A percentile compares a stretch with the other conserved stretches of the same genome.
phyloP scores from a whole-genome alignment of 2,888 invertebrate species.

The Leptopilina drosophilae region DNA sequence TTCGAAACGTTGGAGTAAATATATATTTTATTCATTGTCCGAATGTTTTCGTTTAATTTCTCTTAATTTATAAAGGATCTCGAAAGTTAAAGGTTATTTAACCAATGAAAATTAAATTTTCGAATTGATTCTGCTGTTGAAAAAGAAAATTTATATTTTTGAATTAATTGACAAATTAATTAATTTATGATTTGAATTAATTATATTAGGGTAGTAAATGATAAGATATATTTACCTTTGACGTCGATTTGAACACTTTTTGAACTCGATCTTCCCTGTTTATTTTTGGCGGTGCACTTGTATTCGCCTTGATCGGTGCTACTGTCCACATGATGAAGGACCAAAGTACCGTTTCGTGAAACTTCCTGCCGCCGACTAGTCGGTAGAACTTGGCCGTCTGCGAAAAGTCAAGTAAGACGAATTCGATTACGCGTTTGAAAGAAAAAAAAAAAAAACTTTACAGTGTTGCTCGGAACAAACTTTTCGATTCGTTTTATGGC shows the following conservation, averaged over 20 bases:
- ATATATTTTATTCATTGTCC: too few species aligned
- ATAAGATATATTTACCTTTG: constrained; percentile 72
- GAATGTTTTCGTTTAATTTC: too few species aligned
- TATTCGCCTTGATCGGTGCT: constrained; percentile 92
- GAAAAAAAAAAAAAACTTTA: constrained; percentile 28
- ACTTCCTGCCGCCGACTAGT: constrained; percentile 92
- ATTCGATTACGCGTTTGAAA: constrained; percentile 50
- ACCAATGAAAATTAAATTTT: too few species aligned
- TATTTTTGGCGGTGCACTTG: constrained; percentile 92
- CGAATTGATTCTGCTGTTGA: too few species aligned
- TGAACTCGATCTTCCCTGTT: constrained; percentile 88
- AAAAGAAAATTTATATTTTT: too few species aligned
- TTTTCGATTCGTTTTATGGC: constrained; percentile 55
- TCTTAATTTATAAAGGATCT: too few species aligned
- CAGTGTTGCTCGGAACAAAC: constrained; percentile 47
- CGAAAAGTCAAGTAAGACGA: constrained; percentile 50
- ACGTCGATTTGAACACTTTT: constrained; percentile 78
- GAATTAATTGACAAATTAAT: too few species aligned
- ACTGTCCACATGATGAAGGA: constrained; percentile 91
- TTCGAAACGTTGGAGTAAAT: too few species aligned
- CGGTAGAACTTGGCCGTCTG: constrained; percentile 91
- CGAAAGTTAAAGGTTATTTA: too few species aligned
- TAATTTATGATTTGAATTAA: too few species aligned
- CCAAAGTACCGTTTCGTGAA: constrained; percentile 90
- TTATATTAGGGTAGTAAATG: too few species aligned